Evolutionary conservation across 2,113 vertebrate genomes (phyloP).

Genomic region (Protomyctophum bolini): DNA sequence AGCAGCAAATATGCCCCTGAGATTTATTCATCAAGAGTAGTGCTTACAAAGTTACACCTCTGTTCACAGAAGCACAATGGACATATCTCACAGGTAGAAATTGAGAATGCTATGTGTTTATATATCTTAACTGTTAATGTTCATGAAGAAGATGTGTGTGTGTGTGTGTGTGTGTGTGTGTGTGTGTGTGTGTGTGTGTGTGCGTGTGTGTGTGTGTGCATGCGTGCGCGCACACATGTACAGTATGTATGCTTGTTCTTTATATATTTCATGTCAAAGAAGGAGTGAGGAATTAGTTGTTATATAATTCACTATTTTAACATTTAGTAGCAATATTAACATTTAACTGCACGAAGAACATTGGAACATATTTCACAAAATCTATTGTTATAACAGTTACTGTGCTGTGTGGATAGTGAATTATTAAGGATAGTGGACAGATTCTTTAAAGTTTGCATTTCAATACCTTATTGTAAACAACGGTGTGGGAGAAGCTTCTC

Average conservation of each 20-base stretch:
- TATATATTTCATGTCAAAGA: neutral
- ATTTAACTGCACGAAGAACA: slow-evolving; percentile 17
- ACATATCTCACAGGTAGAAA: neutral
- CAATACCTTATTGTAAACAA: too few relatives aligned
- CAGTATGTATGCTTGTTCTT: neutral
- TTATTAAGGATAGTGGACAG: too few relatives aligned
- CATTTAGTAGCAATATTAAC: slow-evolving; percentile 5
- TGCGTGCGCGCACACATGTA: neutral
- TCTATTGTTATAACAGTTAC: neutral
- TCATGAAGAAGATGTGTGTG: slow-evolving; percentile 12
- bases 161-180: neutral
- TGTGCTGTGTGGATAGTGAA: neutral
- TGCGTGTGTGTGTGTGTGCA: neutral
- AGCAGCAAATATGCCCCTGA: neutral
- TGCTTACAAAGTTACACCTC: neutral
- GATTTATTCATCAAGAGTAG: slow-evolving; percentile 1
- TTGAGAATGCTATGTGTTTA: neutral
- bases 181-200: slow-evolving; percentile 7
- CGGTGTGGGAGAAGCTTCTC: too few relatives aligned
- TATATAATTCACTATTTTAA: slow-evolving; percentile 19
- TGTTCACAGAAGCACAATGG: slow-evolving; percentile 21
- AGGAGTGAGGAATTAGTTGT: neutral
- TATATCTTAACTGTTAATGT: neutral
- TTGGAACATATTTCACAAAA: slow-evolving; percentile 9
- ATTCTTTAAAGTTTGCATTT: too few relatives aligned